Evolutionary conservation across 2,797 vertebrate genomes (phyloP), one percentile per base, ranked within the genome.

Genomic region (Microctenopoma steveboyesi): DNA sequence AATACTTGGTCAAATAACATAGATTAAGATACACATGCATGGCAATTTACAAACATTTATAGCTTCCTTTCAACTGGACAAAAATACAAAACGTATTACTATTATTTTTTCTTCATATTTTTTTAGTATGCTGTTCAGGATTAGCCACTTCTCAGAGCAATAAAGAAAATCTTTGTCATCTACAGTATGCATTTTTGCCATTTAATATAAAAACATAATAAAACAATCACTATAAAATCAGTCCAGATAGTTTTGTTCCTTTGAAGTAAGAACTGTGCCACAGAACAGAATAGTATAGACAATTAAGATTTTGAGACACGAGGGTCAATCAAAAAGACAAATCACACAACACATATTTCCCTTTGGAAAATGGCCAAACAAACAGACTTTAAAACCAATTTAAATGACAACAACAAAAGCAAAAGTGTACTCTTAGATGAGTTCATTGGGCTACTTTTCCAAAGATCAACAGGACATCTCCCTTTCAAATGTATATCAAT

Each of bases 401-500:
- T 76, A 90, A 90, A 89, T 87, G 76, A 91, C 92, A 92, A 91
- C 93, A 93, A 91, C 92, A 92, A 93, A 92, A 92, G 88, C 93
- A 91, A 92, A 89, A 78, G 74, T 89, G 64, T 83, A 82, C 89
- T 91, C 90, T 91, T 90, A 72, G 62, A 85, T 74, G 66, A 79
- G 79, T 91, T 91, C 90, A 84, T 92, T 91, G 64, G 76, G 70
- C 90, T 87, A 86, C 83, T 90, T 91, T 92, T 87, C 91, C 91
- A 86, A 86, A 78, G 89, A 88, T 93, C 91, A 91, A 93, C 93
- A 92, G 92, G 91, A 92, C 93, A 92, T 91, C 91, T 92, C 91
- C 89, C 92, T 91, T 92, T 92, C 92, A 90, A 91, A 90, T 87
- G 83, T 82, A 83, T 89, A 89, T 89, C 91, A 88, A 92, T 90